These are phyloP conservation scores for Notothenia coriiceps DNA, from an alignment of 2,113 vertebrate genomes.

Conservation along the genomic window DNA sequence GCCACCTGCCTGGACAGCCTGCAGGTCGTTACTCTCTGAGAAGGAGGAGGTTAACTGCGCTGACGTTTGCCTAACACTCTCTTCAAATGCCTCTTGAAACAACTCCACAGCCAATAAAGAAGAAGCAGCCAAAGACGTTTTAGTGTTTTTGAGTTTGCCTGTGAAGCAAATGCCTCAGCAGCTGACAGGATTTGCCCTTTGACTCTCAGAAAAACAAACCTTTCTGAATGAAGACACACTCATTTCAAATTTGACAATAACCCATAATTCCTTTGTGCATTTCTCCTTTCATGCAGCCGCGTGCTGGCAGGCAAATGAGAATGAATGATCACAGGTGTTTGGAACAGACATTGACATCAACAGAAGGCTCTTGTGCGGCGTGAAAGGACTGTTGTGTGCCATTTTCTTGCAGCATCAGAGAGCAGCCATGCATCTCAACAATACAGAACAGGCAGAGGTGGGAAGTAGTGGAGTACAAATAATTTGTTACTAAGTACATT, in stretches of 20 bases:
- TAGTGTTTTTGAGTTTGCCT: conserved; percentile 39
- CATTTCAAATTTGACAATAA: conserved; percentile 41
- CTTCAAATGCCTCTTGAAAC: conserved; percentile 15
- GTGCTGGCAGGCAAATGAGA: conserved; percentile 50
- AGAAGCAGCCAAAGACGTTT: conserved; percentile 4
- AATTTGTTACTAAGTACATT: too few species aligned
- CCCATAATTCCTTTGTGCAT: conserved; percentile 32
- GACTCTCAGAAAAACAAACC: conserved; percentile 18
- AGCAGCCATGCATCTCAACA: conserved; percentile 53
- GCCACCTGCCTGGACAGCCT: conserved; percentile 3
- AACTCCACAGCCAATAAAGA: conserved; percentile 1
- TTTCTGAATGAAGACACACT: conserved; percentile 41
- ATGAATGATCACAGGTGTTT: conserved; percentile 58
- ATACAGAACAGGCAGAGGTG: conserved; percentile 37
- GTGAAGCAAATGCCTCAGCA: conserved; percentile 19
- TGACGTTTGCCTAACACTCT: conserved; percentile 8
- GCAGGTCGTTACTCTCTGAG: conserved; percentile 16
- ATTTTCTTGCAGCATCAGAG: conserved; percentile 46
- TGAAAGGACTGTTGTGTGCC: conserved; percentile 40
- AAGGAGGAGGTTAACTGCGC: conserved; percentile 9
- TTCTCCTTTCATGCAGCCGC: conserved; percentile 27
- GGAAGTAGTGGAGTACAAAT: too few species aligned
- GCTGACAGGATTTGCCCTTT: conserved; percentile 1
- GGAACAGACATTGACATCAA: conserved; percentile 37
- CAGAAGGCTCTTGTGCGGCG: conserved; percentile 26